Conservation (phyloP, 1,140 invertebrate genomes). For the Lamellibrachia luymesi region DNA sequence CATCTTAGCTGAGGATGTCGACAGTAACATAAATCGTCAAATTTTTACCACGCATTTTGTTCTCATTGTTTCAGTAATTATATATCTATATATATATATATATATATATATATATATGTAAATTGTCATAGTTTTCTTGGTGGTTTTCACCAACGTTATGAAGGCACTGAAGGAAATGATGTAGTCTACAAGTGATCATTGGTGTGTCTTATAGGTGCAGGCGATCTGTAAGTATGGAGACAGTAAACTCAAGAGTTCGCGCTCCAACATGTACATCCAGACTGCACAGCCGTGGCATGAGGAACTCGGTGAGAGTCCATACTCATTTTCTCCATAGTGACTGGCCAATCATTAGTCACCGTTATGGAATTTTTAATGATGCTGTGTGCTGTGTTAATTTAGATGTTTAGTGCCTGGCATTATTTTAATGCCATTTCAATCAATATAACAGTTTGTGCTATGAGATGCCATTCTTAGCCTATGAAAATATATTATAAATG, state of each 20-base stretch:
- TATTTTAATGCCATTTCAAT: neutral
- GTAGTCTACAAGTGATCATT: neutral
- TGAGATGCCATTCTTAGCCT: too few relatives aligned
- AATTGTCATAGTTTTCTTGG: neutral
- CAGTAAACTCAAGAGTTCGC: conserved; percentile 24
- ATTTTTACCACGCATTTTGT: too few relatives aligned
- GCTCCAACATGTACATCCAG: conserved; percentile 20
- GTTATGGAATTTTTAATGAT: neutral
- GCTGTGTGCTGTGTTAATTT: too few relatives aligned
- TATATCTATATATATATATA: too few relatives aligned
- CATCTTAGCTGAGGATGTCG: too few relatives aligned
- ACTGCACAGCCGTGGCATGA: conserved; percentile 12
- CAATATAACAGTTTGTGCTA: neutral
- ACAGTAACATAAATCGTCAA: too few relatives aligned
- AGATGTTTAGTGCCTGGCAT: neutral
- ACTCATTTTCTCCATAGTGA: neutral
- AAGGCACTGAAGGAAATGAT: neutral
- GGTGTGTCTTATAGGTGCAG: conserved; percentile 20
- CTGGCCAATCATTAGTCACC: neutral
- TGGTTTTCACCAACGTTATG: neutral
- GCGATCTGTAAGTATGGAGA: conserved; percentile 31
- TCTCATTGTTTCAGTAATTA: too few relatives aligned
- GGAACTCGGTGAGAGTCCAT: neutral
- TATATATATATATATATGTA: too few relatives aligned
- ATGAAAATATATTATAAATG: too few relatives aligned